Evolutionary conservation across 2,888 invertebrate genomes (phyloP).

Genomic region (Euplagia quadripunctaria): DNA sequence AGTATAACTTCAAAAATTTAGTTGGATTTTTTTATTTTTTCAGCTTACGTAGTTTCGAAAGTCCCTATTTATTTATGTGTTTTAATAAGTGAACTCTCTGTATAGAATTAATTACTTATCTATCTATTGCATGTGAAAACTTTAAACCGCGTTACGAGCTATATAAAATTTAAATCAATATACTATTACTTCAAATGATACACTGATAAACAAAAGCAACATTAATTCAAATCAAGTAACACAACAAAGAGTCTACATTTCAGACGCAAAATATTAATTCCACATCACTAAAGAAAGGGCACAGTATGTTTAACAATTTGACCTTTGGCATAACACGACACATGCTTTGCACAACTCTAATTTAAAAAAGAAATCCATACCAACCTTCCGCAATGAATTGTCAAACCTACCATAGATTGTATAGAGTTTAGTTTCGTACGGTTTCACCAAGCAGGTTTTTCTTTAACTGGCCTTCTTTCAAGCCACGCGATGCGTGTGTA

Average conservation of each 20-base stretch:
- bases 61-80: too few species aligned
- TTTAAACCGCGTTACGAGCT: too few species aligned
- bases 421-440: constrained; percentile 38
- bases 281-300: constrained; percentile 49
- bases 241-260: constrained; percentile 12
- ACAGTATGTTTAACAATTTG: constrained; percentile 57
- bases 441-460: constrained; percentile 43
- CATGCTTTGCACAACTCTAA: constrained; percentile 50
- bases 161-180: too few species aligned
- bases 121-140: too few species aligned
- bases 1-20: too few species aligned
- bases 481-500: constrained; percentile 67
- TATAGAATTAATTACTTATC: too few species aligned
- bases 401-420: constrained; percentile 44
- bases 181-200: neutral
- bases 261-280: constrained; percentile 34
- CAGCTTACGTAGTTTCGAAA: too few species aligned
- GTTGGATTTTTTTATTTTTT: too few species aligned
- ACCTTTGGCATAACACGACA: constrained; percentile 80
- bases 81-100: too few species aligned
- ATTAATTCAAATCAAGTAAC: neutral
- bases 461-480: constrained; percentile 61
- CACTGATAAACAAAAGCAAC: neutral
- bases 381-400: constrained; percentile 35
- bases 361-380: constrained; percentile 53